phyloP scores from a whole-genome alignment of 1,140 invertebrate species.

The Bombus terrestris region DNA sequence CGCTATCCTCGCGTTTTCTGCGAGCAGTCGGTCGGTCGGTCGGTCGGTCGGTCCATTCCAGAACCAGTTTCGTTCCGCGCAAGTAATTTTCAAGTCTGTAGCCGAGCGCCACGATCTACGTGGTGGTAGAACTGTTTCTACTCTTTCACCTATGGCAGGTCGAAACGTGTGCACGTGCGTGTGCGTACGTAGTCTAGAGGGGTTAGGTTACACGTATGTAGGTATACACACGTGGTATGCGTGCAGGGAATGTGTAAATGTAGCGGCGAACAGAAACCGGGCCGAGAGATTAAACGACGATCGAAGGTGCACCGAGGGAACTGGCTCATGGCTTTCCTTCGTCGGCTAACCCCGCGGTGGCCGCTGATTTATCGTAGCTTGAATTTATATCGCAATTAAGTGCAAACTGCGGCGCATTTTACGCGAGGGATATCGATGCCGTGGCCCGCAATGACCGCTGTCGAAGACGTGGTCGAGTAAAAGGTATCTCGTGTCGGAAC shows the following conservation, averaged over 20 bases:
- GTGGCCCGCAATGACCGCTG: conserved; percentile 6
- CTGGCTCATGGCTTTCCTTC: conserved; percentile 46
- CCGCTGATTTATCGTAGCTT: conserved; percentile 54
- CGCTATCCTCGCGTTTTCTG: background rate
- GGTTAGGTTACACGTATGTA: background rate
- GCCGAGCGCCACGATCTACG: background rate
- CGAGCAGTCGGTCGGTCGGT: conserved; percentile 6
- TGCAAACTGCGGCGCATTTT: conserved; percentile 55
- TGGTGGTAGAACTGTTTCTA: background rate
- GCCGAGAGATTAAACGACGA: conserved; percentile 58
- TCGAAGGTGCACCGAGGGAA: conserved; percentile 38
- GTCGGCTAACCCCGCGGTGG: conserved; percentile 34
- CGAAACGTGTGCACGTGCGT: background rate
- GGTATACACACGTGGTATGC: background rate
- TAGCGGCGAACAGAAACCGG: conserved; percentile 13
- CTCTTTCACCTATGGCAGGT: background rate
- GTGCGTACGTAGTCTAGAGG: background rate
- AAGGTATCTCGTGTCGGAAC: conserved; percentile 39
- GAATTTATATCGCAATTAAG: conserved; percentile 65
- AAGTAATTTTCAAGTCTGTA: conserved; percentile 56
- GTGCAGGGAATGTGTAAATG: conserved; percentile 6
- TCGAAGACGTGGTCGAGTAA: conserved; percentile 22
- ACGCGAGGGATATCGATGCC: conserved; percentile 44
- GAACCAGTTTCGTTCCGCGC: conserved; percentile 58
- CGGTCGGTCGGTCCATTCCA: conserved; percentile 52